Evolutionary conservation across 2,113 vertebrate species (phyloP).

Genomic region (Nesogale talazaci): DNA sequence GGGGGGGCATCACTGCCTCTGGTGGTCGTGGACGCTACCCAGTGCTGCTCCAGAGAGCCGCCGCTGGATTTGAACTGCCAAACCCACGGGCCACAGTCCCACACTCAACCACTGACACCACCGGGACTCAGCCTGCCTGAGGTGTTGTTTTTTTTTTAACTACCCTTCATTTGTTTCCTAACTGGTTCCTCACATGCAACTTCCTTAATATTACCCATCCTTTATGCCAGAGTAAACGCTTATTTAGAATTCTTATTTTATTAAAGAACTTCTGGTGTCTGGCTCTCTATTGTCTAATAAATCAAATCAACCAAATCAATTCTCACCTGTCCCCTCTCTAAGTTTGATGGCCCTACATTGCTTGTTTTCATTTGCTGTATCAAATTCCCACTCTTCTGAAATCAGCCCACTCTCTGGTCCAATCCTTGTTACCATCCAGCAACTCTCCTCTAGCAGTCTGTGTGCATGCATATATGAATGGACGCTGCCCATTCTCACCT

Average conservation of each 20-base stretch:
- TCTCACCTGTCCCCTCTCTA: background rate
- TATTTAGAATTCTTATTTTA: slow-evolving; percentile 8
- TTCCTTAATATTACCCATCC: background rate
- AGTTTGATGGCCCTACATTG: background rate
- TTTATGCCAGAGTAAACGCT: background rate
- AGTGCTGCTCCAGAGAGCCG: too few relatives aligned
- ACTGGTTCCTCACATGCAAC: background rate
- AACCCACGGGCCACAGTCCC: too few relatives aligned
- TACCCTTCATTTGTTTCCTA: slow-evolving; percentile 3
- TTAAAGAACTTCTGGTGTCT: background rate
- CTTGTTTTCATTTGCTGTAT: background rate
- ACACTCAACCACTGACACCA: too few relatives aligned
- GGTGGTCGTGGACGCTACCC: too few relatives aligned
- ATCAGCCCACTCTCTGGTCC: background rate
- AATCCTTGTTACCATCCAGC: background rate
- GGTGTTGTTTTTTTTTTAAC: too few relatives aligned
- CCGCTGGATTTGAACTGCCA: too few relatives aligned
- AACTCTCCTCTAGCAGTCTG: background rate
- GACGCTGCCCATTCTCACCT: background rate
- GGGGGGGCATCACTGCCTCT: too few relatives aligned
- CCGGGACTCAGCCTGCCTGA: too few relatives aligned
- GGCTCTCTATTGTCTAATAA: background rate
- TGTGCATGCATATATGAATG: rapidly evolving
- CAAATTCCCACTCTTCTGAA: background rate
- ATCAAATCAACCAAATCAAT: background rate